phyloP scores from a whole-genome alignment of 1,140 invertebrate species.

The Sarcophaga bullata region DNA sequence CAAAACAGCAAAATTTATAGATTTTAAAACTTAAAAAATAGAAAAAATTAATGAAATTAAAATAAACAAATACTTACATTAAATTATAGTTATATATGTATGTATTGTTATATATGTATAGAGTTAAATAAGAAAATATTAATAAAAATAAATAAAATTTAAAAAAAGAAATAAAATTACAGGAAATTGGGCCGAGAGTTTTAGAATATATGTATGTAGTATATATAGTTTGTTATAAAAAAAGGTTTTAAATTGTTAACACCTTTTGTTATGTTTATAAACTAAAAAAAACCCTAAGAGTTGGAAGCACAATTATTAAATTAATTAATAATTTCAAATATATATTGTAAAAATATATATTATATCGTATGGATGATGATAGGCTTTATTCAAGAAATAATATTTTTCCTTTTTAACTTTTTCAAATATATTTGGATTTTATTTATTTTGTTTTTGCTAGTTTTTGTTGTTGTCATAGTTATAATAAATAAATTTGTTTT shows the following conservation, averaged over 20 bases:
- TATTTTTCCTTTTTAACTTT: not conserved
- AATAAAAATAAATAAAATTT: slow-evolving; percentile 46
- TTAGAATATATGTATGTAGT: slow-evolving; percentile 25
- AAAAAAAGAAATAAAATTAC: slow-evolving; percentile 56
- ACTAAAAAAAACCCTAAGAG: not conserved
- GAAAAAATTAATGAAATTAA: not conserved
- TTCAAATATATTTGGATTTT: not conserved
- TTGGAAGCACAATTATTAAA: slow-evolving; percentile 63
- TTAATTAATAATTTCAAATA: not conserved
- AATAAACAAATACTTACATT: not conserved
- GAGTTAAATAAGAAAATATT: not conserved
- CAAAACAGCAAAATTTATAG: slow-evolving; percentile 39
- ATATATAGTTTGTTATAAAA: not conserved
- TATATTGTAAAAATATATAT: not conserved
- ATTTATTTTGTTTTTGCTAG: not conserved
- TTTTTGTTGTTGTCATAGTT: not conserved
- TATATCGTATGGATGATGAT: not conserved
- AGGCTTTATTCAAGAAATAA: not conserved
- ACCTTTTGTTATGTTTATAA: not conserved
- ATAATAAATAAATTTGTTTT: not conserved
- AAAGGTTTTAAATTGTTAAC: not conserved
- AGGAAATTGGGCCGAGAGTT: slow-evolving; percentile 65
- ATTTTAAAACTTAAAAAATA: slow-evolving; percentile 19
- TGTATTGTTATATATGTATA: slow-evolving; percentile 1
- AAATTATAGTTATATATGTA: slow-evolving; percentile 28